A percentile compares a stretch with the other conserved stretches of the same genome.
phyloP scores from a whole-genome alignment of 1,140 invertebrate species.

The Portunus trituberculatus region DNA sequence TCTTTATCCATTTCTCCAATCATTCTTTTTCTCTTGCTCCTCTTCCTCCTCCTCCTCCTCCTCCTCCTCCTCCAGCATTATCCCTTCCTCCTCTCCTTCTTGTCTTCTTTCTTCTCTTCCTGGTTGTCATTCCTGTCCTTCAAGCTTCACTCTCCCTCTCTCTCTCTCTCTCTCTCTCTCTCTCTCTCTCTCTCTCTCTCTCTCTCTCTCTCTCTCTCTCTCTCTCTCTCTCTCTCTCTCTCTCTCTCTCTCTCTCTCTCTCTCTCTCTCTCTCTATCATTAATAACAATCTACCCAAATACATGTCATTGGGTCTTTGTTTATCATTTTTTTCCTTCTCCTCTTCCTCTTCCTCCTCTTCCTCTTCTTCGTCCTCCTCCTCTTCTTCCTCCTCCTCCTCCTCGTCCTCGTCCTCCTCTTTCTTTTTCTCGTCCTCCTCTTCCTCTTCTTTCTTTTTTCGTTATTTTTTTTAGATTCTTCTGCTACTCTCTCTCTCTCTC shows the following conservation, averaged over 20 bases:
- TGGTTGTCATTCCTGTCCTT: neutral
- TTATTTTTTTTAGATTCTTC: neutral
- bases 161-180: neutral
- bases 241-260: conserved; percentile 28
- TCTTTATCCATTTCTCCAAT: neutral
- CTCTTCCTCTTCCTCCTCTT: neutral
- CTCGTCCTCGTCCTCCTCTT: neutral
- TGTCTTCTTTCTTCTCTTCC: neutral
- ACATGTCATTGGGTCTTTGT: neutral
- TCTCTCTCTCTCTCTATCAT: neutral
- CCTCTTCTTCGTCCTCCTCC: neutral
- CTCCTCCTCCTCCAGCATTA: neutral
- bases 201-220: conserved; percentile 29
- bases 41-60: neutral
- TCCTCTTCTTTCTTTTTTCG: too few relatives aligned
- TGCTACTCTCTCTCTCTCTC: neutral
- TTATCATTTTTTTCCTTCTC: neutral
- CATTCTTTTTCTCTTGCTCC: neutral
- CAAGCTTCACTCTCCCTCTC: neutral
- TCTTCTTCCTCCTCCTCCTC: neutral
- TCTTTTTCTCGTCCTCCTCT: neutral
- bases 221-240: conserved; percentile 16
- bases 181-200: conserved; percentile 8
- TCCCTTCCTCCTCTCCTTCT: neutral
- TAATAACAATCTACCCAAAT: neutral